Evolutionary conservation across 2,888 invertebrate genomes (phyloP).

Genomic region (Eristalinus sepulchralis): DNA sequence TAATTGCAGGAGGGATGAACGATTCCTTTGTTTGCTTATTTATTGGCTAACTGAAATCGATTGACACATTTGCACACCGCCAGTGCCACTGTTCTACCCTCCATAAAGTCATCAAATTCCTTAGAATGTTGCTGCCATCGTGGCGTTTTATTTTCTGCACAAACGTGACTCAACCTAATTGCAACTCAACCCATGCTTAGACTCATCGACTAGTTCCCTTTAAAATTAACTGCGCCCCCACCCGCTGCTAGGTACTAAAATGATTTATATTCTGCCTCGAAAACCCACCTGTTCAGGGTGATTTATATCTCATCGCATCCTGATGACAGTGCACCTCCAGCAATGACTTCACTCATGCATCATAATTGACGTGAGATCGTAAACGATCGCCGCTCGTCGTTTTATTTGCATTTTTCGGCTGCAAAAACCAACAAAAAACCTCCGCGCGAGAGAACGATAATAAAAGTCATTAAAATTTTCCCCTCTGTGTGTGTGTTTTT

Average conservation of each 20-base stretch:
- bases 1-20: too few relatives aligned
- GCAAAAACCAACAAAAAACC: slow-evolving; percentile 19
- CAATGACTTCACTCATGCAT: slow-evolving; percentile 37
- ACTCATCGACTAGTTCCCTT: background rate
- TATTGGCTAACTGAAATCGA: too few relatives aligned
- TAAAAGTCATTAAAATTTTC: slow-evolving; percentile 12
- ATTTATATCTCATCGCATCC: background rate
- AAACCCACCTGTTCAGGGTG: background rate
- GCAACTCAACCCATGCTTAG: too few relatives aligned
- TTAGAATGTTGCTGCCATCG: too few relatives aligned
- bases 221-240: background rate
- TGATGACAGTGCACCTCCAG: background rate
- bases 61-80: too few relatives aligned
- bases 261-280: background rate
- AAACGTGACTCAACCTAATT: too few relatives aligned
- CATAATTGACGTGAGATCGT: slow-evolving; percentile 59
- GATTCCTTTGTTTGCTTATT: too few relatives aligned
- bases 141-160: too few relatives aligned
- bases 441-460: slow-evolving; percentile 22
- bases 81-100: too few relatives aligned
- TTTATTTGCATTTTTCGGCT: slow-evolving; percentile 35
- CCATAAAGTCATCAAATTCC: too few relatives aligned
- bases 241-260: background rate
- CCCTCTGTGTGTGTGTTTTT: background rate
- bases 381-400: slow-evolving; percentile 38